Evolutionary conservation across 2,888 invertebrate genomes (phyloP), one percentile per base, ranked within the genome.

Genomic region (Chaetogeoica ovagalla): DNA sequence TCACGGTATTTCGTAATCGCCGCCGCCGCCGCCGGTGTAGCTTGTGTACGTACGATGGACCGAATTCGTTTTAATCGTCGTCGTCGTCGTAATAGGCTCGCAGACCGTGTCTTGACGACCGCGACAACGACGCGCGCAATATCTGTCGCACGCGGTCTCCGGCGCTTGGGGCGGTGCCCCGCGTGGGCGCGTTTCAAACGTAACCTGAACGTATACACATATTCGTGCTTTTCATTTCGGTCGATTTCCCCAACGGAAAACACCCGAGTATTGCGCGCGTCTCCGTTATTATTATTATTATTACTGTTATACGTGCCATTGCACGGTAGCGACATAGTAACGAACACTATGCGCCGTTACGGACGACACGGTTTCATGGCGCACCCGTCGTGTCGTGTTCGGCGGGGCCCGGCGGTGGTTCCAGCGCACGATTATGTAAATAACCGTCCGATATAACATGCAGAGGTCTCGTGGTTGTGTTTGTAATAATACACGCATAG

Each of bases 211-310:
- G 69, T 69, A 69, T 60, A 30, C 30, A 4, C 4, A 62, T 72
- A 68, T 76, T 69, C 60, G 59, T 19, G 69, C 76, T 69, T 77
- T 77, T 69, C 76, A 60, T 68, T 77, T 60, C 21, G 65, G 75
- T 69, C 76, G 76, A 77, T 77, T 77, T 77, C 76, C 76, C 76
- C 8, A 39, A n/a, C 60, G 76, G 76, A 69, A 60, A 69, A 77
- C 69, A 69, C 30, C 30, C 52, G 52, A 69, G 60, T 69, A 68
- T 69, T 52, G 30, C 30, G 30, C 30, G 30, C 30, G 68, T 69
- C 59, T 52, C 48, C 57, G 59, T 60, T 69, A 60, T 69, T 68
- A 60, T 60, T 60, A 19, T n/a, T 30, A 30, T 30, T 30, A 30
- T 30, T 30, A 30, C 30, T 30, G 30, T 30, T 48, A 17, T 17